phyloP scores from a whole-genome alignment of 2,888 invertebrate genomes.

The Pammene fasciana region DNA sequence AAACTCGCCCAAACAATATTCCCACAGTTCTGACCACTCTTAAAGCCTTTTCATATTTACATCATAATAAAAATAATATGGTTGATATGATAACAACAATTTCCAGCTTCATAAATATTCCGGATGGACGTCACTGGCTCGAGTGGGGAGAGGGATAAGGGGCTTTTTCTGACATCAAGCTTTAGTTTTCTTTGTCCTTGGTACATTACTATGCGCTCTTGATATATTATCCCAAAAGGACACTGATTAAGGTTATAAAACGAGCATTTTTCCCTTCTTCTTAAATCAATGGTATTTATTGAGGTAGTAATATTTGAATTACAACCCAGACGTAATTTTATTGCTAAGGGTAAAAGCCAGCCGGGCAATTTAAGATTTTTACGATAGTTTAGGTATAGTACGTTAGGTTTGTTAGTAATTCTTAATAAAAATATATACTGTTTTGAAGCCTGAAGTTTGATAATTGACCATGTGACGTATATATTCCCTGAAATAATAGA shows the following conservation, averaged over 20 bases:
- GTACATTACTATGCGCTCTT: slow-evolving; percentile 32
- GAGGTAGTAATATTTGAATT: background rate
- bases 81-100: slow-evolving; percentile 41
- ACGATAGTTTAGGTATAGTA: too few species aligned
- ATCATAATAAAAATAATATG: slow-evolving; percentile 42
- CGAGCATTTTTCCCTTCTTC: background rate
- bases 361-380: background rate
- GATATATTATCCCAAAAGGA: slow-evolving; percentile 26
- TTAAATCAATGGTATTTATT: background rate
- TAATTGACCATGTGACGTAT: background rate
- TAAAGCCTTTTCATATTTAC: slow-evolving; percentile 41
- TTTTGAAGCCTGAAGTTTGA: too few species aligned
- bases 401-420: too few species aligned
- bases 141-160: slow-evolving; percentile 40
- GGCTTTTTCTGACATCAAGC: slow-evolving; percentile 38
- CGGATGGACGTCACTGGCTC: slow-evolving; percentile 39
- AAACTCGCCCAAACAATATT: slow-evolving; percentile 37
- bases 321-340: background rate
- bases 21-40: slow-evolving; percentile 38
- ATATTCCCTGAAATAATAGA: too few species aligned
- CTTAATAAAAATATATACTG: too few species aligned
- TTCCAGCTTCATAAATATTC: slow-evolving; percentile 41
- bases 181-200: slow-evolving; percentile 41
- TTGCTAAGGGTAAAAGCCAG: background rate
- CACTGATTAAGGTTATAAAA: slow-evolving; percentile 16